Base-by-base conservation (phyloP, 2,888 invertebrate genomes). In the Heteropelma amictum region DNA sequence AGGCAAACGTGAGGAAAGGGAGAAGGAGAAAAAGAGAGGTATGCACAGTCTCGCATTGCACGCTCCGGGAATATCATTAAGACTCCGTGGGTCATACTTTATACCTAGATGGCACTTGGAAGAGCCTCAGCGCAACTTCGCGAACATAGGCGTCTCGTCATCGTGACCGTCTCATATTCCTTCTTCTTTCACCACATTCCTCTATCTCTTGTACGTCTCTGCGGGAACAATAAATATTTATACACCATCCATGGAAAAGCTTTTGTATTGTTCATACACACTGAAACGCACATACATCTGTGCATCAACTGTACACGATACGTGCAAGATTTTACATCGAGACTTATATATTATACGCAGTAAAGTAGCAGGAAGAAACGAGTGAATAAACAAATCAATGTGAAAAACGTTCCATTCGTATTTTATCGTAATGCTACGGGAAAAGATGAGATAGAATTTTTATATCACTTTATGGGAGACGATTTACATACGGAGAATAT, bases 1-100 rank as follows among this genome's bases (percentile, higher is more conserved):
- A 42, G 12, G 28, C 14, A 30, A 42, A 56, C 45, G 10, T 19
- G 10, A 30, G 28, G 42, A 30, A 14, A 65, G 49, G 17, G 12
- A 42, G 63, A 70, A 65, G 64, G 68, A 53, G n/a, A 53, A 49
- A 19, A 33, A 56, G 60, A 60, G n/a, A 53, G 10, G 47, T 45
- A 23, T 56, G 17, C 23, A 61, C 42, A 19, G 65, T 33, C 38
- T 75, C 75, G 67, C 28, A 67, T 51, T 63, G 70, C 67, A 68
- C 75, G 71, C 71, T 71, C 47, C 47, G 60, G 61, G 75, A 75
- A 75, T 75, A 74, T 69, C 73, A 74, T 74, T 74, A 64, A 74
- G 69, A 58, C 26, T 49, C 33, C 56, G 63, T 61, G 61, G 67
- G 42, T 38, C 47, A 47, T 54, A 72, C 67, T 68, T 63, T 73